Conservation (phyloP, 35 echinoderm and acorn worm species). For the Holothuria glaberrima region DNA sequence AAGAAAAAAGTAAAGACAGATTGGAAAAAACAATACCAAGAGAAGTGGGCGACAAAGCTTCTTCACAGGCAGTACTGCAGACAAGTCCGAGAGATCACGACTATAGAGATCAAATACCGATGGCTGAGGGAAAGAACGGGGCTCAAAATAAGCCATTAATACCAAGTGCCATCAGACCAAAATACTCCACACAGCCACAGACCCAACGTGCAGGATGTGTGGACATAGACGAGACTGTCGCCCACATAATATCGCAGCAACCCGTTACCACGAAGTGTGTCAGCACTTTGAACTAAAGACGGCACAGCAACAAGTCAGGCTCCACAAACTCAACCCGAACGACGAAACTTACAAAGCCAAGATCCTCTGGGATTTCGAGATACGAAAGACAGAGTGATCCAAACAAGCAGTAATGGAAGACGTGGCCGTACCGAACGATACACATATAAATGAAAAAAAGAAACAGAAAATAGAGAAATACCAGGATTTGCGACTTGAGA, state of each 20-base stretch:
- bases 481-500: not conserved
- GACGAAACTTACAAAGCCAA: too few relatives aligned
- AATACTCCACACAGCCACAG: not conserved
- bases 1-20: not conserved
- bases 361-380: too few relatives aligned
- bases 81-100: not conserved
- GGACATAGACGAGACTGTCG: constrained; percentile 7
- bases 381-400: not conserved
- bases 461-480: not conserved
- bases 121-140: not conserved
- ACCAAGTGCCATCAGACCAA: too few relatives aligned
- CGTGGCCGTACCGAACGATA: constrained; percentile 5
- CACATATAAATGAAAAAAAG: not conserved
- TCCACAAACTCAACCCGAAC: too few relatives aligned
- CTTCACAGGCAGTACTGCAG: not conserved
- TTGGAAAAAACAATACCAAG: constrained; percentile 1
- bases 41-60: constrained; percentile 5
- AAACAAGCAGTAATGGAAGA: constrained; percentile 18
- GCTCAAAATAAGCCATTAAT: not conserved
- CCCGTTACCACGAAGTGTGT: too few relatives aligned
- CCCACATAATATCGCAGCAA: not conserved
- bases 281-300: too few relatives aligned
- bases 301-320: too few relatives aligned
- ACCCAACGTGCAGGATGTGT: not conserved
- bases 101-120: not conserved